phyloP scores from a whole-genome alignment of 2,888 invertebrate genomes.

The Trachelus stipa region DNA sequence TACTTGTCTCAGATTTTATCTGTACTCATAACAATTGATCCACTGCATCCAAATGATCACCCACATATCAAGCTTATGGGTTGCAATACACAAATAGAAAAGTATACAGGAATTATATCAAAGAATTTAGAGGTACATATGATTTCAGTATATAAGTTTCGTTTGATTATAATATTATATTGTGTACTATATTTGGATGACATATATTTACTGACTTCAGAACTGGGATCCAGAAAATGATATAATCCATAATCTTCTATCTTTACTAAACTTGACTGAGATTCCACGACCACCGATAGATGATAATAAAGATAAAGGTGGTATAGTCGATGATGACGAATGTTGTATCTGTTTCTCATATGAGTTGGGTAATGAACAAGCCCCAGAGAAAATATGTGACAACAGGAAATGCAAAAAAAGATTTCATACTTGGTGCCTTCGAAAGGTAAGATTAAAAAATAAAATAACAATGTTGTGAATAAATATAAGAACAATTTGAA shows the following conservation, averaged over 20 bases:
- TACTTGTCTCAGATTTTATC: conserved; percentile 54
- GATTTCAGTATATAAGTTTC: background rate
- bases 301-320: conserved; percentile 26
- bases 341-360: conserved; percentile 60
- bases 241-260: conserved; percentile 50
- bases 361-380: conserved; percentile 43
- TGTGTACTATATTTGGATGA: background rate
- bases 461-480: background rate
- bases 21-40: conserved; percentile 51
- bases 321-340: conserved; percentile 51
- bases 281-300: conserved; percentile 45
- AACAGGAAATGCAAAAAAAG: conserved; percentile 54
- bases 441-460: conserved; percentile 41
- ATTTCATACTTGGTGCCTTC: conserved; percentile 57
- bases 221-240: conserved; percentile 50
- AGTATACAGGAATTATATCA: conserved; percentile 43
- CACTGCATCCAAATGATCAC: conserved; percentile 41
- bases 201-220: conserved; percentile 31
- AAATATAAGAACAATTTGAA: background rate
- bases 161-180: background rate
- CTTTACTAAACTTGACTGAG: conserved; percentile 48
- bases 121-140: conserved; percentile 45
- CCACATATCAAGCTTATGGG: conserved; percentile 59
- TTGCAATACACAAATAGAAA: conserved; percentile 47
- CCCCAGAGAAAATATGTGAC: conserved; percentile 55